Conservation (phyloP, 2,797 vertebrate genomes). For the Bradypodion pumilum region DNA sequence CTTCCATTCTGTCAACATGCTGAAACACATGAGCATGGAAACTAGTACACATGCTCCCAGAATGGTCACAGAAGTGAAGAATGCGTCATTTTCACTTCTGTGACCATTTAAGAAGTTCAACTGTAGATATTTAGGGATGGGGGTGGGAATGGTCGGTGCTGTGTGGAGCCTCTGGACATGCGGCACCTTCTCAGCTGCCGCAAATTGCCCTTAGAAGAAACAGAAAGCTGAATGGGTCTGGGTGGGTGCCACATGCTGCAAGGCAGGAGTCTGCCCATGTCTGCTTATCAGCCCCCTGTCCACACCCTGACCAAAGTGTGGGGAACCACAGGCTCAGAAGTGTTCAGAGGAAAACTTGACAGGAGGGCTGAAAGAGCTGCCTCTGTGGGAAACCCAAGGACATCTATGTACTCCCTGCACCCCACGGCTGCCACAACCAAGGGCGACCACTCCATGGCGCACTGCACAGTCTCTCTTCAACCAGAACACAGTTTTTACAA, state of each 20-base stretch:
- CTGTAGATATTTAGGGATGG: too few relatives aligned
- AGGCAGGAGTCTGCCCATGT: not conserved
- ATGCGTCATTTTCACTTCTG: too few relatives aligned
- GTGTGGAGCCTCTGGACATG: not conserved
- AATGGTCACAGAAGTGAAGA: not conserved
- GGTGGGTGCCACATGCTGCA: too few relatives aligned
- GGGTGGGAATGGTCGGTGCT: rapidly evolving
- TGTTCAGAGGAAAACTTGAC: too few relatives aligned
- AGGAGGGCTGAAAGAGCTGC: not conserved
- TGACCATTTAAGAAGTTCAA: too few relatives aligned
- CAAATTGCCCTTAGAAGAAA: not conserved
- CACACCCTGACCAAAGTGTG: not conserved
- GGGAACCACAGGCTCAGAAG: not conserved
- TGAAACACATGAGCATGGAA: too few relatives aligned
- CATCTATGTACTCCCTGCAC: not conserved
- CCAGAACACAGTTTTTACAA: not conserved
- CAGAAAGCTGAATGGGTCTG: too few relatives aligned
- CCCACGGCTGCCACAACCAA: not conserved
- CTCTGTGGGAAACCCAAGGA: not conserved
- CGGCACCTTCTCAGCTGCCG: too few relatives aligned
- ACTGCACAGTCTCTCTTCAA: not conserved
- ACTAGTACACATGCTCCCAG: too few relatives aligned
- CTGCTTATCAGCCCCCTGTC: not conserved
- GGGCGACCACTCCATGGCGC: not conserved
- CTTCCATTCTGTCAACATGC: too few relatives aligned